Base-by-base conservation (phyloP, 2,797 vertebrate species). In the Liparis tanakae region DNA sequence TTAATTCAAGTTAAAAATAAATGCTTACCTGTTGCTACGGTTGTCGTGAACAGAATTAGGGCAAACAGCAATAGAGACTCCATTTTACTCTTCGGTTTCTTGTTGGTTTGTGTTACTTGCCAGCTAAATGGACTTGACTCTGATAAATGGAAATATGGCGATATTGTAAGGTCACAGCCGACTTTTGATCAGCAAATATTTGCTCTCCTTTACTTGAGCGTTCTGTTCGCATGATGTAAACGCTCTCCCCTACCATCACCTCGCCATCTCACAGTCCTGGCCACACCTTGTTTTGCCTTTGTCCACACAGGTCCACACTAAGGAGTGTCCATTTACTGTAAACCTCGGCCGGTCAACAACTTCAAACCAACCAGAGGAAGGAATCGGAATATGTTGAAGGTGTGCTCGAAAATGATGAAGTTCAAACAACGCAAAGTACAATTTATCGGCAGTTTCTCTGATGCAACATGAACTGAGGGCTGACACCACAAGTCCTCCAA, bases 221-320 rank as follows among this genome's bases (percentile, higher is more conserved):
- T 63, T 80, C 33, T 67, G 9, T 66, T 81, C 61, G 34, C 22
- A 37, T 71, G 53, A 86, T 82, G 70, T 73, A 80, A 85, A 84
- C 53, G 69, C 67, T 67, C 39, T 59, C 25, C 18, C 14, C 46
- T 64, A 50, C 22, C 57, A 75, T 64, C 58, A 57, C 30, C 36
- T 22, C 10, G 14, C 33, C 4, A 64, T 57, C 54, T 46, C 53
- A 17, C 61, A 20, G 71, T 15, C 30, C 17, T 36, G 58, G 22
- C 84, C 87, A 84, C 91, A 57, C 90, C 91, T 85, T 87, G 82
- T 89, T 90, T 85, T 87, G 76, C 85, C 88, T 79, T 82, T 30
- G 30, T 79, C 68, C 44, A 36, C 15, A 39, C 46, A 22, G 34
- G 70, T 65, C 69, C 48, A 75, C 60, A 70, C 12, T 25, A 33